These are phyloP conservation scores for Hyperopisus bebe DNA, from an alignment of 2,113 vertebrate species.

Conservation along the genomic window DNA sequence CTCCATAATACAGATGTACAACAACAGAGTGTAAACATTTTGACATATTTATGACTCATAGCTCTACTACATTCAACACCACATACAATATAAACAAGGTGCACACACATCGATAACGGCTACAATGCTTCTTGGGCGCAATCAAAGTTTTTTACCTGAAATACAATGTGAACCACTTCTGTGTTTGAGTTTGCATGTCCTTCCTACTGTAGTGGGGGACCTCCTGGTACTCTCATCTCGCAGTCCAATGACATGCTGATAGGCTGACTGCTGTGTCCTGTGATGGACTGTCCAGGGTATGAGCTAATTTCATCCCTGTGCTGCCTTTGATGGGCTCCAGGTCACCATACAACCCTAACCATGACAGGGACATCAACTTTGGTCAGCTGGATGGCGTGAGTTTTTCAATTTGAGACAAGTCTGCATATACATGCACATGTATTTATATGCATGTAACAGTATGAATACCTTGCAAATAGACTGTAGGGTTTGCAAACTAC, in stretches of 20 bases:
- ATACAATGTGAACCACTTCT: background rate
- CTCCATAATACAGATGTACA: background rate
- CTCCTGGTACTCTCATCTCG: background rate
- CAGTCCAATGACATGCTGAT: background rate
- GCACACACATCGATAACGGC: background rate
- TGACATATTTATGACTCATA: background rate
- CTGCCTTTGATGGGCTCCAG: background rate
- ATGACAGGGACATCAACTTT: background rate
- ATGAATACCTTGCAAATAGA: background rate
- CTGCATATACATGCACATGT: background rate
- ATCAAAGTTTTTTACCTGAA: background rate
- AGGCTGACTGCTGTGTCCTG: background rate
- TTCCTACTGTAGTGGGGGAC: background rate
- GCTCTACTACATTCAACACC: background rate
- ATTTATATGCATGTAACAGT: background rate
- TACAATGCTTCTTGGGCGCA: background rate
- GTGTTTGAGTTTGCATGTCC: background rate
- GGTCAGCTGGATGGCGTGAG: background rate
- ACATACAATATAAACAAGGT: background rate
- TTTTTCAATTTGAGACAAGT: background rate
- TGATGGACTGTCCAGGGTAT: background rate
- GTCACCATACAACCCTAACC: background rate
- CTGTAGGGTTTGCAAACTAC: background rate
- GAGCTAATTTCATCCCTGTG: background rate
- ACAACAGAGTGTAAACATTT: background rate